Evolutionary conservation across 2,797 vertebrate genomes (phyloP).

Genomic region (Glyptemys insculpta): DNA sequence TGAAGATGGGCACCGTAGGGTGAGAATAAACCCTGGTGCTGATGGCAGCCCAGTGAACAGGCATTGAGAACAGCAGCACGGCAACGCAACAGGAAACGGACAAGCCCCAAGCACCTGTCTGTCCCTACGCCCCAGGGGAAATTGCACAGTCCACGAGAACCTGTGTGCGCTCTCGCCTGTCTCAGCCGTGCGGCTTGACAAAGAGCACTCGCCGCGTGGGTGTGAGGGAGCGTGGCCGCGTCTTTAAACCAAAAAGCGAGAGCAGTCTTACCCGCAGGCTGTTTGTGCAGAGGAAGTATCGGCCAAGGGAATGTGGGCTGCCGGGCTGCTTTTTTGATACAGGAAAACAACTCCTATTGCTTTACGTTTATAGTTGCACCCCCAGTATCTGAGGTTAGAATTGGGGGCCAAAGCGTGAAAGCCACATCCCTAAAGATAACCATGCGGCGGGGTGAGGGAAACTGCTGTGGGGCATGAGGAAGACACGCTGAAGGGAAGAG

Average conservation of each 20-base stretch:
- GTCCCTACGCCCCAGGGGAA: no score
- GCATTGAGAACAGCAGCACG: neutral
- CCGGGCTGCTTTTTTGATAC: neutral
- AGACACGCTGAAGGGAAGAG: no score
- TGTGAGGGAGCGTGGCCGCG: no score
- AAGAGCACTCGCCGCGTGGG: no score
- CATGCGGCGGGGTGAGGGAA: no score
- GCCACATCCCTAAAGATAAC: no score
- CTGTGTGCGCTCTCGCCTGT: neutral
- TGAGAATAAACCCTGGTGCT: neutral
- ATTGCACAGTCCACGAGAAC: neutral
- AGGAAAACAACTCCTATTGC: neutral
- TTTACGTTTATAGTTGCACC: no score
- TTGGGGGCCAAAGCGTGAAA: no score
- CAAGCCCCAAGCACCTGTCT: neutral
- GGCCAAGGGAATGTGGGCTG: neutral
- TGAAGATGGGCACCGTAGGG: neutral
- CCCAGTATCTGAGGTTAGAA: no score
- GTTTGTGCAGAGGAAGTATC: neutral
- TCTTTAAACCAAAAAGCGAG: no score
- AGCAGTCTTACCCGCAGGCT: neutral
- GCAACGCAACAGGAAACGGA: neutral
- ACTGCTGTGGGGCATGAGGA: no score
- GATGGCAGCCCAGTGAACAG: neutral
- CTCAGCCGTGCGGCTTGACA: no score